Evolutionary conservation across 2,797 vertebrate genomes (phyloP), one percentile per base, ranked within the genome.

Genomic region (Apogon talboti): DNA sequence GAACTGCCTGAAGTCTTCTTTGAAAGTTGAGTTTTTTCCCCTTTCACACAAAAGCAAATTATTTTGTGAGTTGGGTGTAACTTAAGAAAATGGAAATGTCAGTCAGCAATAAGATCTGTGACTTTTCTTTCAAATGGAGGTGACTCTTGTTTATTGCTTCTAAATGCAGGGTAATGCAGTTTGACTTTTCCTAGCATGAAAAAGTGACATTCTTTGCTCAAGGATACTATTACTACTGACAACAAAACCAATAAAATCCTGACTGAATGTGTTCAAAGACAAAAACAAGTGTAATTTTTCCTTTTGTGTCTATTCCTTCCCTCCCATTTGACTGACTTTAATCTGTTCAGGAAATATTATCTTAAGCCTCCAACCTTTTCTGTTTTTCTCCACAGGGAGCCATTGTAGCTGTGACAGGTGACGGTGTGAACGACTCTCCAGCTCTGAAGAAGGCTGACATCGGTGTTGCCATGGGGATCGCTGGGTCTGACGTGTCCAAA

Each of bases 361-460:
- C 45, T 48, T 9, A 4, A 28, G 35, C 42, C 10, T 44, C 13
- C 40, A 9, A 8, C 1, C 14, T 11, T 15, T 16, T 11, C 7
- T 40, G 50, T 33, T 9, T 62, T 24, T 41, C 9, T 67, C 61
- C 38, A 7, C 82, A 99, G 97, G 97, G 97, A 45, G 96, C 97
- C 59, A 98, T 99, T 4, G 97, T 99, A 69, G 97, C 97, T 1
- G 97, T 99, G 68, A 98, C 97, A 1, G 97, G 97, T 9, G 97
- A 99, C 0, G 97, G 97, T 13, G 97, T 99, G 38, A 99, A 99
- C 19, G 97, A 99, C 88, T 99, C 97, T 45, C 97, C 97, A 0
- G 97, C 97, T 58, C 83, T 99, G 89, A 99, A 99, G 84, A 99
- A 98, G 78, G 97, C 97, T 0, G 97, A 99, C 83, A 98, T 99